These are phyloP conservation scores for Diplogasteroides magnus DNA, from an alignment of 1,140 invertebrate species.

Conservation along the genomic window DNA sequence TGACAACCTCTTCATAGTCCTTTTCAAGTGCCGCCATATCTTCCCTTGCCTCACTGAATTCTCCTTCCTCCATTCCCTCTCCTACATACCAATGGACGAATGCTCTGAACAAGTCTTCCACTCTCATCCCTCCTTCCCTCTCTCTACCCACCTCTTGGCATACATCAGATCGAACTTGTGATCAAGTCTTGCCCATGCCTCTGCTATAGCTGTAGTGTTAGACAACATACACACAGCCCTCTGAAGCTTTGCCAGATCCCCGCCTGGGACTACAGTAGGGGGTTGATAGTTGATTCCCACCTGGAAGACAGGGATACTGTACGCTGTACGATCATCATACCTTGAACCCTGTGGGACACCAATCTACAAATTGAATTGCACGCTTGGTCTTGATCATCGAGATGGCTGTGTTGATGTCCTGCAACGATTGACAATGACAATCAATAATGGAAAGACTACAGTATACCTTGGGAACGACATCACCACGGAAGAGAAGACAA, in stretches of 20 bases:
- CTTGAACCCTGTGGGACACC: constrained; percentile 67
- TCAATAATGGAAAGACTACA: too few relatives aligned
- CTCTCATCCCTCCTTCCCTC: too few relatives aligned
- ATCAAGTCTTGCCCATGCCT: too few relatives aligned
- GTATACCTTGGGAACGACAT: constrained; percentile 69
- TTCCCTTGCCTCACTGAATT: constrained; percentile 78
- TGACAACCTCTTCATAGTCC: constrained; percentile 65
- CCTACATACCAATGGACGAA: constrained; percentile 78
- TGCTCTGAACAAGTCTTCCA: constrained; percentile 72
- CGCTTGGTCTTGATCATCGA: constrained; percentile 77
- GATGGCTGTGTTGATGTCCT: constrained; percentile 76
- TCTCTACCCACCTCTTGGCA: too few relatives aligned
- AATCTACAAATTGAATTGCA: constrained; percentile 81
- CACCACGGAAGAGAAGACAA: constrained; percentile 74
- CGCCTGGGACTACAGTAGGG: constrained; percentile 51
- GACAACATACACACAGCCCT: constrained; percentile 68
- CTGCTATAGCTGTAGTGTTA: constrained; percentile 70
- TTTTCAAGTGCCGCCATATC: too few relatives aligned
- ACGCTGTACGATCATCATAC: too few relatives aligned
- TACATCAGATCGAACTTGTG: constrained; percentile 63
- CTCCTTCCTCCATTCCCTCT: constrained; percentile 77
- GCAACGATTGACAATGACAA: too few relatives aligned
- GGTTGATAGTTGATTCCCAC: constrained; percentile 52
- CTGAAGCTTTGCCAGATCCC: constrained; percentile 52
- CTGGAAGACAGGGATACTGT: too few relatives aligned